Base-by-base conservation (phyloP, 2,888 invertebrate species). In the Slavum lentiscoides region DNA sequence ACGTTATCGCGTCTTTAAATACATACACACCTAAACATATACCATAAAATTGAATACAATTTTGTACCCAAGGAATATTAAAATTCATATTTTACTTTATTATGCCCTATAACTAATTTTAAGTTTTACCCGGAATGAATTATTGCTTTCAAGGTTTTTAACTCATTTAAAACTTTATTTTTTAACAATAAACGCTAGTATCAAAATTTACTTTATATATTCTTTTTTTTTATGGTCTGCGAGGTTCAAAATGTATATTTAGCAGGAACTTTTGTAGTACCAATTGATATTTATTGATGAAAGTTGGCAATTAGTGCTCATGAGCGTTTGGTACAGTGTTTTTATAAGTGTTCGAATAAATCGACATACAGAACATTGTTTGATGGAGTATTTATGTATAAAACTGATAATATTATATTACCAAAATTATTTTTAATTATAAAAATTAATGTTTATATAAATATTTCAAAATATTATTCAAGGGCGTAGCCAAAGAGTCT, bases 261-360 rank as follows among this genome's bases (percentile, higher is more conserved):
- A 68, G n/a, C 21, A 17, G 23, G 7, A 23, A 49, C 23, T 67
- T 67, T 67, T 8, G 49, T 67, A 30, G 49, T 67, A 30, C 23
- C 30, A 53, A 68, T 53, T 68, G 53, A 68, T 68, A 68, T 49
- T 53, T 68, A 68, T 53, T 68, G 68, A 68, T 53, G 23, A 19
- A 68, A 68, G 17, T 68, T 49, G 17, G 23, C 9, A 68, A 53
- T 30, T 53, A 53, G 23, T 1, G 21, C 2, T 68, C 49, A 21
- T 23, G 8, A 68, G 17, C 68, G 23, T 30, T 19, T 68, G 68
- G 23, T 53, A 68, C 23, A 17, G 8, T 67, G 21, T 67, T 39
- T 67, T 43, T 30, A 17, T 68, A n/a, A 30, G 1, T 23, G 15
- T 67, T 53, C 1, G 17, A 49, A 30, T 30, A 19, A 23, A 53